Evolutionary conservation across 1,140 invertebrate genomes (phyloP), one percentile per base, ranked within the genome.

Genomic region (Zaprionus nigranus): DNA sequence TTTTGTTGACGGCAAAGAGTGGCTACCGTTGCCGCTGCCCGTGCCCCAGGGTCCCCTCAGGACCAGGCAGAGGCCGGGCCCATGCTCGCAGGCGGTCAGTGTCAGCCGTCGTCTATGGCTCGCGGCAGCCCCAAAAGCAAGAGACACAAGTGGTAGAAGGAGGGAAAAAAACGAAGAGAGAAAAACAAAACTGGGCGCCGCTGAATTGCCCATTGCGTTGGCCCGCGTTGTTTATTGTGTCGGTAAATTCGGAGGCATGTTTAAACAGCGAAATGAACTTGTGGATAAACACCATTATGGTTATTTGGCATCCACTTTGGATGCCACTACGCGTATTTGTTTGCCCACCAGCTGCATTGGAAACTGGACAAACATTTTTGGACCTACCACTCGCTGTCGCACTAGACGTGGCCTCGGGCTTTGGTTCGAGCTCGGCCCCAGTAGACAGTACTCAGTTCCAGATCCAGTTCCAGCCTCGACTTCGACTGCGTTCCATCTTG

Each of bases 181-280:
- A 62, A 60, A 74, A 60, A 67, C 59, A 53, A 74, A 82, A 75
- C 74, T 82, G 78, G 78, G 62, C 69, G 62, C 67, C 38, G 63
- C 63, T 70, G 70, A 54, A 70, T 81, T 60, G 69, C 68, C 60
- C 67, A 58, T 46, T 62, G 67, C 57, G 28, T 87, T 86, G 80
- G 49, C 17, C 64, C 20, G 46, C 20, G 77, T 84, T 81, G 85
- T 88, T 88, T 88, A 88, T 88, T 88, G 85, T 81, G 85, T 90
- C 81, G 79, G 85, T 90, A 75, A 90, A 90, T 90, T 90, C 85
- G 85, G 85, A 85, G 85, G 85, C 85, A 90, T 90, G 85, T 90
- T 90, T 90, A 90, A 90, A 90, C 81, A 90, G 85, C 85, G 85
- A 90, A 90, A 90, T 90, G 85, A 90, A 90, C 85, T 90, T 90